Conservation (phyloP, 2,113 vertebrate genomes). For the Actenoides lindsayi region DNA sequence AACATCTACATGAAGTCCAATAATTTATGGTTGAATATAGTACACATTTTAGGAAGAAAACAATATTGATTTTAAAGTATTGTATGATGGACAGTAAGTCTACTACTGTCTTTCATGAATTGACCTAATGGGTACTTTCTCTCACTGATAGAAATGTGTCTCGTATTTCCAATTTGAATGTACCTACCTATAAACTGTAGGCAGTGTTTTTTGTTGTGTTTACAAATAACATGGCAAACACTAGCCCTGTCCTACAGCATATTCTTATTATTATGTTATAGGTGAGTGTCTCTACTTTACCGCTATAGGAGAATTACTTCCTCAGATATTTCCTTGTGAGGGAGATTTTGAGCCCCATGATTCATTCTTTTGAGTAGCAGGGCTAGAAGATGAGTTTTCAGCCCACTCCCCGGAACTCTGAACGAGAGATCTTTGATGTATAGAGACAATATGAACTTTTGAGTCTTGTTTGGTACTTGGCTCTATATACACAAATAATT, state of each 20-base stretch:
- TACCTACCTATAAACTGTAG: neutral
- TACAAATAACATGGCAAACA: neutral
- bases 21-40: neutral
- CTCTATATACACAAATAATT: neutral
- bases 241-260: neutral
- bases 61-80: conserved; percentile 13
- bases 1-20: neutral
- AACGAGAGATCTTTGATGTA: neutral
- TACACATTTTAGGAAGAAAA: neutral
- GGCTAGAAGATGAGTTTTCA: neutral
- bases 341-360: neutral
- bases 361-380: neutral
- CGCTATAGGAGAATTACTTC: neutral
- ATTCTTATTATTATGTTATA: neutral
- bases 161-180: neutral
- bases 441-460: neutral
- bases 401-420: neutral
- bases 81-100: neutral
- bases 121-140: neutral
- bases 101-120: neutral
- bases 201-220: neutral
- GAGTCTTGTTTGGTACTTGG: neutral
- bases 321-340: neutral
- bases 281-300: neutral
- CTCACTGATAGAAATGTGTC: neutral